A percentile compares a stretch with the other conserved stretches of the same genome.
phyloP scores from a whole-genome alignment of 2,797 vertebrate genomes.

The Crenuchus spilurus region DNA sequence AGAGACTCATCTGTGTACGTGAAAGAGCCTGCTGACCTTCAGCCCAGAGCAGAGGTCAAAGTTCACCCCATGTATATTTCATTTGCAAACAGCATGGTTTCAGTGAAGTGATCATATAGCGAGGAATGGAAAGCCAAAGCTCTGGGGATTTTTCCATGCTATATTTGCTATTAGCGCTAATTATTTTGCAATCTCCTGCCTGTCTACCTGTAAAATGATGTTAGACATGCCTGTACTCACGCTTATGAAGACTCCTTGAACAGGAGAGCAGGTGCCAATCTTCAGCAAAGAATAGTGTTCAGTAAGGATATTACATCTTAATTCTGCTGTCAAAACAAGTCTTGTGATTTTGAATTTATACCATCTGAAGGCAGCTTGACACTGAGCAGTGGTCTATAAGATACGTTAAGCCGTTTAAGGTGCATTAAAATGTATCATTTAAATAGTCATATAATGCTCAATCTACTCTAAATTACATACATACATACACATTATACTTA shows the following conservation, averaged over 20 bases:
- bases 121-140: slow-evolving; percentile 55
- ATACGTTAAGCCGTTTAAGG: no score
- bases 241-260: slow-evolving; percentile 50
- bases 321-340: no score
- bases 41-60: slow-evolving; percentile 76
- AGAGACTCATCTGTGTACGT: slow-evolving; percentile 82
- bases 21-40: slow-evolving; percentile 80
- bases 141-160: slow-evolving; percentile 68
- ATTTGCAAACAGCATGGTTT: slow-evolving; percentile 63
- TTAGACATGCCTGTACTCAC: slow-evolving; percentile 81
- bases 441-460: no score
- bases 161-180: slow-evolving; percentile 83
- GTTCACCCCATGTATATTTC: slow-evolving; percentile 79
- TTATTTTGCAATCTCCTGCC: slow-evolving; percentile 80
- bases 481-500: no score
- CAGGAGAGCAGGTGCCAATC: slow-evolving; percentile 40
- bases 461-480: no score
- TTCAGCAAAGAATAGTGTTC: slow-evolving; percentile 19
- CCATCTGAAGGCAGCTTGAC: no score
- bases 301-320: no score
- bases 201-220: slow-evolving; percentile 85
- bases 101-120: slow-evolving; percentile 31
- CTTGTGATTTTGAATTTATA: no score
- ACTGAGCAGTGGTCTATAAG: no score
- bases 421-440: no score